Conservation (phyloP, 2,113 vertebrate genomes). For the Gavialis gangeticus region DNA sequence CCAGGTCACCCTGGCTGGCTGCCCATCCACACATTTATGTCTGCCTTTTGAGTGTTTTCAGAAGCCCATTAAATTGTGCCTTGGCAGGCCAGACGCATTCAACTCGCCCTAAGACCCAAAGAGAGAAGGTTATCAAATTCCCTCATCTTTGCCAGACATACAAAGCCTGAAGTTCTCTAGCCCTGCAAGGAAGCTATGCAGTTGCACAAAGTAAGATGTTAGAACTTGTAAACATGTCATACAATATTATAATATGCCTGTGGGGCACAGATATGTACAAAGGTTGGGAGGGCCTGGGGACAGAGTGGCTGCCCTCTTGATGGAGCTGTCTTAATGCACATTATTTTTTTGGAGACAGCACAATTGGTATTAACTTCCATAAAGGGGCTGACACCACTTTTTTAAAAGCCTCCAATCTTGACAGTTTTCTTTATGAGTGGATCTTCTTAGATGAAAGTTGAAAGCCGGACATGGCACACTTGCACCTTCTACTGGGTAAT, state of each 20-base stretch:
- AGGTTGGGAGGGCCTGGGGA: conserved; percentile 17
- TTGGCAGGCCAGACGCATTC: conserved; percentile 88
- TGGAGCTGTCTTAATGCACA: conserved; percentile 20
- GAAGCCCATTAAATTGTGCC: conserved; percentile 89
- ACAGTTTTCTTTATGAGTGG: conserved; percentile 19
- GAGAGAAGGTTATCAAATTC: conserved; percentile 87
- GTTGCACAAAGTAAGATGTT: conserved; percentile 69
- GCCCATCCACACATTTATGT: conserved; percentile 89
- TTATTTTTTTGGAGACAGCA: conserved; percentile 35
- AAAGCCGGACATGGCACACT: conserved; percentile 48
- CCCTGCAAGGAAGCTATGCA: conserved; percentile 61
- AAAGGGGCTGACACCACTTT: conserved; percentile 4
- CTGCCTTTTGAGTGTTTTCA: conserved; percentile 90
- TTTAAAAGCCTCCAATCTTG: conserved; percentile 13
- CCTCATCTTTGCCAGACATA: conserved; percentile 81
- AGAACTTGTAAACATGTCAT: conserved; percentile 80
- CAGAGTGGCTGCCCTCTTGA: conserved; percentile 5
- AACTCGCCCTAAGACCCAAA: conserved; percentile 84
- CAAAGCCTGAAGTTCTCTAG: conserved; percentile 55
- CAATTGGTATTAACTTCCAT: conserved; percentile 34
- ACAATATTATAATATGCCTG: conserved; percentile 65
- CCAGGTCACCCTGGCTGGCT: conserved; percentile 84
- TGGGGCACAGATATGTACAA: conserved; percentile 26
- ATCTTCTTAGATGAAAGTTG: conserved; percentile 28
- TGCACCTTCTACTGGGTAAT: conserved; percentile 75